Evolutionary conservation across 1,140 invertebrate genomes (phyloP).

Genomic region (Hirudo medicinalis): DNA sequence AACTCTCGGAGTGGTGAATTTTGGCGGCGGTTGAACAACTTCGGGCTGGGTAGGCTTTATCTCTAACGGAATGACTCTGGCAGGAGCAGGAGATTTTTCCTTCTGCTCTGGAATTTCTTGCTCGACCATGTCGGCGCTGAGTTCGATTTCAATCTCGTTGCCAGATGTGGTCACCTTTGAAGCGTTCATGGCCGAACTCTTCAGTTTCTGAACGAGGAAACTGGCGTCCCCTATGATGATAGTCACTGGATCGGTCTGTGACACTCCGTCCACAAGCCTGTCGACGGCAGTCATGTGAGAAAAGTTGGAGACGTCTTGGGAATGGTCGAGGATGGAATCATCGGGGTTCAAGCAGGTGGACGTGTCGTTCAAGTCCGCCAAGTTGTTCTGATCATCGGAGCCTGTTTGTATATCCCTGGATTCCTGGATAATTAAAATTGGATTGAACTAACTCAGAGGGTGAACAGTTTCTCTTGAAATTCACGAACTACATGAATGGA

Average conservation of each 20-base stretch:
- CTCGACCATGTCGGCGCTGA: slow-evolving; percentile 13
- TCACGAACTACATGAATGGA: too few relatives aligned
- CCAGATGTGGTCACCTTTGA: slow-evolving; percentile 17
- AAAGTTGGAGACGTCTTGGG: too few relatives aligned
- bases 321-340: too few relatives aligned
- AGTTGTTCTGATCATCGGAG: too few relatives aligned
- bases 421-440: too few relatives aligned
- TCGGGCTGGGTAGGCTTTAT: neutral
- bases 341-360: too few relatives aligned
- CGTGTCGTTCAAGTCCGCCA: too few relatives aligned
- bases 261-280: slow-evolving; percentile 11
- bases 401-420: too few relatives aligned
- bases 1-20: neutral
- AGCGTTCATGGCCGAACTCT: slow-evolving; percentile 17
- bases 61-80: slow-evolving; percentile 1
- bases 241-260: slow-evolving; percentile 23
- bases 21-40: neutral
- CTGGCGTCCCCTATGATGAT: slow-evolving; percentile 24
- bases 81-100: neutral
- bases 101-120: neutral
- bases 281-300: neutral
- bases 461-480: too few relatives aligned
- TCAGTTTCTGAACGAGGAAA: slow-evolving; percentile 22
- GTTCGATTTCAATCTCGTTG: slow-evolving; percentile 24
- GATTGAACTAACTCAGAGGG: too few relatives aligned